These are phyloP conservation scores for Oscheius sp. DNA, from an alignment of 2,888 invertebrate species.

Conservation along the genomic window DNA sequence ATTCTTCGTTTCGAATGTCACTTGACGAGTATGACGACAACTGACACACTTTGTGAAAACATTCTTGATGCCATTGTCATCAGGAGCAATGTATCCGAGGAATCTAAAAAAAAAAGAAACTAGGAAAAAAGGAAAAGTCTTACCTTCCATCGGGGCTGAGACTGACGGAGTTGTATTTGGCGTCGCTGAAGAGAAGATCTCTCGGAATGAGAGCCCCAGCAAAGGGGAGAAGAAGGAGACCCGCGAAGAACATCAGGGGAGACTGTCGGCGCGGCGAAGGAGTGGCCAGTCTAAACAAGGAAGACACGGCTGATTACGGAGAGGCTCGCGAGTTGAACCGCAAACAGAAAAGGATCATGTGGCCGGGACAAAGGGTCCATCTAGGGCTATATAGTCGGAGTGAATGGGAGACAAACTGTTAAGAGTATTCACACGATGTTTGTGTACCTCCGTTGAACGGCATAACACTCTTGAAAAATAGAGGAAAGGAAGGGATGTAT, in stretches of 20 bases:
- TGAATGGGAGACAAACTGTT: too few species aligned
- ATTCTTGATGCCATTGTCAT: conserved; percentile 64
- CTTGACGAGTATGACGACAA: conserved; percentile 61
- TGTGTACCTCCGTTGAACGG: too few species aligned
- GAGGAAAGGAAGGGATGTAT: too few species aligned
- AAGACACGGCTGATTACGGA: conserved; percentile 26
- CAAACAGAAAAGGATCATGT: conserved; percentile 14
- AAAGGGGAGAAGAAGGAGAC: not conserved
- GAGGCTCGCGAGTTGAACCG: conserved; percentile 29
- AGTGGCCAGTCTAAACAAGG: conserved; percentile 28
- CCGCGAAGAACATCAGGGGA: conserved; percentile 11
- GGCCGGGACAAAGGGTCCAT: not conserved
- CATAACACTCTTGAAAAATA: too few species aligned
- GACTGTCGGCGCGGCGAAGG: conserved; percentile 16
- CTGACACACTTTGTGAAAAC: conserved; percentile 65
- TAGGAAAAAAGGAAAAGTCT: not conserved
- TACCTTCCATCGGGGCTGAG: conserved; percentile 64
- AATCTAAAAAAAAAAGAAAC: conserved; percentile 32
- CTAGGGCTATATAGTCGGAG: too few species aligned
- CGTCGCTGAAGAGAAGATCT: conserved; percentile 62
- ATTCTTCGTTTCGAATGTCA: conserved; percentile 64
- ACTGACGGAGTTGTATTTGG: conserved; percentile 65
- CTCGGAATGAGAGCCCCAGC: conserved; percentile 49
- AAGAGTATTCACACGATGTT: too few species aligned
- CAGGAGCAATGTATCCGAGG: conserved; percentile 66